Base-by-base conservation (phyloP, 2,888 invertebrate genomes). In the Agonopterix arenella region DNA sequence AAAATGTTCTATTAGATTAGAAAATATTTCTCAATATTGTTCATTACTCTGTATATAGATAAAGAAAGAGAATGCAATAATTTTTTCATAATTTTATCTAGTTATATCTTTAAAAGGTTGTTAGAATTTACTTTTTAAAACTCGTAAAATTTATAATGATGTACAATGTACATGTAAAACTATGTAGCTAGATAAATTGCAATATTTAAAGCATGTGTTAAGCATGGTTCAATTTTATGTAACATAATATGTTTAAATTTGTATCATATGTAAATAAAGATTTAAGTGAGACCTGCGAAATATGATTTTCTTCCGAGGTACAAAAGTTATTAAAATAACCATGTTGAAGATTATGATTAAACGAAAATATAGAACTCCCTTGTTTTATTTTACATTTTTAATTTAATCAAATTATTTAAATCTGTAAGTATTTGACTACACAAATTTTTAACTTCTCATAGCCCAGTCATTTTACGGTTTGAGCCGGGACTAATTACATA, bases 281-380 rank as follows among this genome's bases (percentile, higher is more conserved):
- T 73, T 80, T 75, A 86, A 84, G 77, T 78, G 83, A 83, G 74
- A 84, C 77, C 79, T 81, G 82, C 83, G 80, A 88, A 79, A 84
- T 86, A 86, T 86, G 78, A 84, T 86, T 89, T 86, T 85, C 88
- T 89, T 88, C 86, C 83, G 85, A 85, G 86, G 85, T 88, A 88
- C 86, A 88, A 88, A 84, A 81, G 37, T 47, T 82, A 85, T 82
- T n/a, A 70, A 85, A 84, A 79, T 88, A 89, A 85, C 85, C 86
- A 88, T 88, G 88, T 89, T 88, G 84, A 88, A 77, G 82, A 83
- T 75, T 86, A 88, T 81, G 78, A 88, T 85, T 88, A 89, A 89
- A 84, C 62, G 73, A 88, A 84, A 84, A 79, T 80, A 80, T 76
- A 80, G 75, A 75, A 73, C 63, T 43, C 47, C 52, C 38, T 47